Conservation (phyloP, 2,797 vertebrate species). For the Melanitta fusca region DNA sequence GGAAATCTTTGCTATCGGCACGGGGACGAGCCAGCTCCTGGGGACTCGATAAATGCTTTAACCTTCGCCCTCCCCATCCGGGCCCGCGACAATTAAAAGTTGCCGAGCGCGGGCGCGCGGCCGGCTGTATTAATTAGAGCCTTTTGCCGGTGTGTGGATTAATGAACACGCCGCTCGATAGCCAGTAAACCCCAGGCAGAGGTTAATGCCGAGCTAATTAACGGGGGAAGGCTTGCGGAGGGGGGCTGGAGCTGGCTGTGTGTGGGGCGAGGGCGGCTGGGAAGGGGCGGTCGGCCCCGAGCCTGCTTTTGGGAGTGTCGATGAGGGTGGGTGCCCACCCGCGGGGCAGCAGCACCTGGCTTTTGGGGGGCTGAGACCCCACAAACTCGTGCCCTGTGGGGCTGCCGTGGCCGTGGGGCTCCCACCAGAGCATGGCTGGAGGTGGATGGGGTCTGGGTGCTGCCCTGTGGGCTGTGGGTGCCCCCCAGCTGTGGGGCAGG, state of each 20-base stretch:
- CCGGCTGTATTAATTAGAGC: constrained; percentile 65
- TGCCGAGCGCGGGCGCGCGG: constrained; percentile 14
- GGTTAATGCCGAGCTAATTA: constrained; percentile 79
- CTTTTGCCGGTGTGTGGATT: constrained; percentile 69
- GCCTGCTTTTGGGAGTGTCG: fast-evolving
- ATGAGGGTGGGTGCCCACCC: background rate
- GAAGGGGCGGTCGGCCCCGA: fast-evolving
- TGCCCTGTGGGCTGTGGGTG: fast-evolving
- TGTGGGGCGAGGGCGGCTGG: background rate
- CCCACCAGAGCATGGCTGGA: fast-evolving
- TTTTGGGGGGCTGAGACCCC: background rate
- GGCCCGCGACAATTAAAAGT: constrained; percentile 63
- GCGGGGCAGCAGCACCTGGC: fast-evolving
- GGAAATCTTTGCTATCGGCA: constrained; percentile 66
- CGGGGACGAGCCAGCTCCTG: background rate
- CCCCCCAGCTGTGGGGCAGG: background rate
- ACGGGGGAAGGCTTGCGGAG: background rate
- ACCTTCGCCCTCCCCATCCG: constrained; percentile 54
- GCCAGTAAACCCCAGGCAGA: constrained; percentile 68
- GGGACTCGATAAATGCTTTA: constrained; percentile 74
- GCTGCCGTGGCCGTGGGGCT: fast-evolving
- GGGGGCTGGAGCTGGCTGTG: background rate
- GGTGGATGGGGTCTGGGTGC: fast-evolving
- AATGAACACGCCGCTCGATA: constrained; percentile 74
- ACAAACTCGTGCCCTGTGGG: background rate